Percentiles rank a stretch among this genome's conserved stretches.
phyloP scores from a whole-genome alignment of 2,113 vertebrate genomes.

The Myotis yumanensis region DNA sequence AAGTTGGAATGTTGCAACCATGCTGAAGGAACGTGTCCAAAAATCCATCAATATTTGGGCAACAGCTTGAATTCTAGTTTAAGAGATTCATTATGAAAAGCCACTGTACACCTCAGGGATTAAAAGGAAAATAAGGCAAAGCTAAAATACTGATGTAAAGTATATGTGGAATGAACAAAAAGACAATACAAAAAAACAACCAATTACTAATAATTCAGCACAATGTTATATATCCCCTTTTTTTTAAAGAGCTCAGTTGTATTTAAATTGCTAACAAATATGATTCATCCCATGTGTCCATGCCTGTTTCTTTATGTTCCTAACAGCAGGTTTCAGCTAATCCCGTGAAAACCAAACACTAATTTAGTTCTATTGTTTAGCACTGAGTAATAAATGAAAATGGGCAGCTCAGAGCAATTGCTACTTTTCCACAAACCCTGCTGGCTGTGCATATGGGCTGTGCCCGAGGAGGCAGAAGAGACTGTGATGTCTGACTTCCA shows the following conservation, averaged over 20 bases:
- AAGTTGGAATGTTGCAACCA: background rate
- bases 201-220: background rate
- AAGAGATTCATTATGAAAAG: background rate
- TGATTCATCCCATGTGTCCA: background rate
- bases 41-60: background rate
- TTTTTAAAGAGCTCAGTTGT: background rate
- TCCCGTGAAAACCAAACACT: background rate
- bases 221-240: background rate
- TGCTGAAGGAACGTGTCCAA: background rate
- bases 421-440: background rate
- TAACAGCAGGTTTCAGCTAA: background rate
- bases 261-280: background rate
- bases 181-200: background rate
- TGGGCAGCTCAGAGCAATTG: background rate
- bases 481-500: background rate
- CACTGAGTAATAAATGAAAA: background rate
- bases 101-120: background rate
- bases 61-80: background rate
- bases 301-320: background rate
- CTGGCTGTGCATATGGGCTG: background rate
- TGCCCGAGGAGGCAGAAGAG: background rate
- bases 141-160: background rate
- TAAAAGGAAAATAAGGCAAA: slow-evolving; percentile 9
- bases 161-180: background rate
- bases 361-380: background rate